Evolutionary conservation across 1,140 invertebrate genomes (phyloP).

Genomic region (Papilio helenus): DNA sequence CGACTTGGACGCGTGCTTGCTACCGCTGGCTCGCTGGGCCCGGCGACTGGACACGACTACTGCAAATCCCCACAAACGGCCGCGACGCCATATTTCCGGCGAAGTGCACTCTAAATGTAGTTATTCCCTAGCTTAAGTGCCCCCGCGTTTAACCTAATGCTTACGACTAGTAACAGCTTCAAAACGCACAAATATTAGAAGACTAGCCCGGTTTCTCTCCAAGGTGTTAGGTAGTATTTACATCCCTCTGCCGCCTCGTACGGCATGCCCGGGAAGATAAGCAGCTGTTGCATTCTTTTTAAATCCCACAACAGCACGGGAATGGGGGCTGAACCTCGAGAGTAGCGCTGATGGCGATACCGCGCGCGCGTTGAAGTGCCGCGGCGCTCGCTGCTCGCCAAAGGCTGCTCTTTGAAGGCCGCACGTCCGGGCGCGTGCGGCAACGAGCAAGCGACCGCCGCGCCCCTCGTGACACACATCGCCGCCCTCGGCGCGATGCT

Average conservation of each 20-base stretch:
- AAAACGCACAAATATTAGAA: not conserved
- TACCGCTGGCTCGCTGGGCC: not conserved
- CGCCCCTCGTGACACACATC: not conserved
- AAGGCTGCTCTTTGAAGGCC: not conserved
- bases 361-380: too few relatives aligned
- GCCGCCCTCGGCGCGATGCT: not conserved
- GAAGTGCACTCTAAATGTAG: not conserved
- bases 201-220: not conserved
- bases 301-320: constrained; percentile 42
- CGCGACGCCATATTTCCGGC: not conserved
- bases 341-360: too few relatives aligned
- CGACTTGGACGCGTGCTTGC: not conserved
- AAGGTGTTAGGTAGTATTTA: not conserved
- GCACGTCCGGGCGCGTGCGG: not conserved
- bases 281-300: constrained; percentile 41
- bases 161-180: not conserved
- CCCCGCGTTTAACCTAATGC: constrained; percentile 9
- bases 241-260: constrained; percentile 43
- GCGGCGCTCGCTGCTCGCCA: not conserved
- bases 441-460: not conserved
- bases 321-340: not conserved
- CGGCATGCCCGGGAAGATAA: constrained; percentile 44
- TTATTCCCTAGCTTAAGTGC: not conserved
- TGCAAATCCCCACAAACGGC: constrained; percentile 21
- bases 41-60: not conserved